Conservation (phyloP, 2,797 vertebrate species). For the Manis crassicaudata region DNA sequence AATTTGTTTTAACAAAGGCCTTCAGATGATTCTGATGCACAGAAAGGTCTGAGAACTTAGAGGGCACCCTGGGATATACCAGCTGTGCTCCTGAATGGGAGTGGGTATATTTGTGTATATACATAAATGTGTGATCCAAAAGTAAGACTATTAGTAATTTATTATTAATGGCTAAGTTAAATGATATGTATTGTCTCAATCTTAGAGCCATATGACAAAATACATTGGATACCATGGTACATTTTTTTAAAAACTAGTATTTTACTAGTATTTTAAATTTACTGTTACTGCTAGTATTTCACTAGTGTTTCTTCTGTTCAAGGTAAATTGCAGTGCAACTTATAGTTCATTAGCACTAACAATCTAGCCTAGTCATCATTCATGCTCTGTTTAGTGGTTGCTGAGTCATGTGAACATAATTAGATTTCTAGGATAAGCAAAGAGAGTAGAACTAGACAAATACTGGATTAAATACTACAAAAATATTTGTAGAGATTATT, state of each 20-base stretch:
- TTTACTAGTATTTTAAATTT: constrained; percentile 20
- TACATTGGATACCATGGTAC: constrained; percentile 7
- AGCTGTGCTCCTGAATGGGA: background rate
- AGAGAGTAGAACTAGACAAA: constrained; percentile 31
- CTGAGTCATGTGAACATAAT: constrained; percentile 5
- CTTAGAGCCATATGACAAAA: constrained; percentile 25
- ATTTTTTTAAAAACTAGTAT: constrained; percentile 27
- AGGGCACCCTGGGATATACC: background rate
- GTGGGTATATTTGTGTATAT: constrained; percentile 13
- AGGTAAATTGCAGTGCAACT: constrained; percentile 35
- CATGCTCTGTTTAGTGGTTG: constrained; percentile 38
- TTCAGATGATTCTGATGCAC: constrained; percentile 27
- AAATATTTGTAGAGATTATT: constrained; percentile 36
- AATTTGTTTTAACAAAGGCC: background rate
- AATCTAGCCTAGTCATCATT: constrained; percentile 26
- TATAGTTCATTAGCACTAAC: constrained; percentile 30
- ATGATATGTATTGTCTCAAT: constrained; percentile 11
- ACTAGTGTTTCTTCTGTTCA: constrained; percentile 5
- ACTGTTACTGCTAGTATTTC: background rate
- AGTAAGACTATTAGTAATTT: constrained; percentile 13
- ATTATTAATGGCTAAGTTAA: constrained; percentile 27
- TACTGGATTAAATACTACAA: constrained; percentile 14
- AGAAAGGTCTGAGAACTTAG: background rate
- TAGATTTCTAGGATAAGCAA: constrained; percentile 55
- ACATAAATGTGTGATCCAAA: background rate